Evolutionary conservation across 2,888 invertebrate species (phyloP).

Genomic region (Drosophila macrospina): DNA sequence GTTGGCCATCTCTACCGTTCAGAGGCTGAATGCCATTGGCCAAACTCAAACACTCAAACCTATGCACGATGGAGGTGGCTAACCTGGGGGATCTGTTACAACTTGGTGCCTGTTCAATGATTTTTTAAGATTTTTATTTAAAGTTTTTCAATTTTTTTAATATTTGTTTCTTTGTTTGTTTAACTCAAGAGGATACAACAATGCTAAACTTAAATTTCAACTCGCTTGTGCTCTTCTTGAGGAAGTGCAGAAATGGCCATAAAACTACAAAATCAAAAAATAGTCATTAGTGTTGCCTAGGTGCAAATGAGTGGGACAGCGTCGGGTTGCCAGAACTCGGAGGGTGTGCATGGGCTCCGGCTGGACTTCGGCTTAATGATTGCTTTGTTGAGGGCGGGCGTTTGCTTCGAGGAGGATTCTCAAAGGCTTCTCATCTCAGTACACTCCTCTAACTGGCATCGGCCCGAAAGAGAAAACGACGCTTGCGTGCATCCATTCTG

Average conservation of each 20-base stretch:
- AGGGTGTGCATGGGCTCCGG: slow-evolving; percentile 6
- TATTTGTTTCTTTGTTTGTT: slow-evolving; percentile 34
- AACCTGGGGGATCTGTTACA: slow-evolving; percentile 23
- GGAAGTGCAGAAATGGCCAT: slow-evolving; percentile 59
- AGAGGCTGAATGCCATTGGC: slow-evolving; percentile 68
- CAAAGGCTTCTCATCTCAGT: slow-evolving; percentile 6
- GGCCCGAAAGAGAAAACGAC: slow-evolving; percentile 85
- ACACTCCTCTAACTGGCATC: slow-evolving; percentile 79
- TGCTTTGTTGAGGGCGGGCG: slow-evolving; percentile 32
- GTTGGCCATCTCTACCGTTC: slow-evolving; percentile 70
- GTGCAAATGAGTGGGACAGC: slow-evolving; percentile 58
- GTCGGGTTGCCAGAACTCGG: slow-evolving; percentile 9
- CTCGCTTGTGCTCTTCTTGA: slow-evolving; percentile 34
- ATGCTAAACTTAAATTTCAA: slow-evolving; percentile 69
- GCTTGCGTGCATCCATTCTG: slow-evolving; percentile 86
- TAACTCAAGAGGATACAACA: slow-evolving; percentile 60
- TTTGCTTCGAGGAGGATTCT: slow-evolving; percentile 16
- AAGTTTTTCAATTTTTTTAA: slow-evolving; percentile 45
- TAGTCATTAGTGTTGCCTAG: slow-evolving; percentile 57
- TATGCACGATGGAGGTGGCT: slow-evolving; percentile 75
- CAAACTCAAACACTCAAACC: slow-evolving; percentile 73
- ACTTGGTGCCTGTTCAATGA: slow-evolving; percentile 13
- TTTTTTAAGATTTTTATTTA: slow-evolving; percentile 48
- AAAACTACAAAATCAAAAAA: slow-evolving; percentile 71
- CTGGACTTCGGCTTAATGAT: slow-evolving; percentile 33